A percentile compares a stretch with the other conserved stretches of the same genome.
These are phyloP conservation scores for Pangasius larnaudii DNA, from an alignment of 2,797 vertebrate genomes.

Conservation along the genomic window DNA sequence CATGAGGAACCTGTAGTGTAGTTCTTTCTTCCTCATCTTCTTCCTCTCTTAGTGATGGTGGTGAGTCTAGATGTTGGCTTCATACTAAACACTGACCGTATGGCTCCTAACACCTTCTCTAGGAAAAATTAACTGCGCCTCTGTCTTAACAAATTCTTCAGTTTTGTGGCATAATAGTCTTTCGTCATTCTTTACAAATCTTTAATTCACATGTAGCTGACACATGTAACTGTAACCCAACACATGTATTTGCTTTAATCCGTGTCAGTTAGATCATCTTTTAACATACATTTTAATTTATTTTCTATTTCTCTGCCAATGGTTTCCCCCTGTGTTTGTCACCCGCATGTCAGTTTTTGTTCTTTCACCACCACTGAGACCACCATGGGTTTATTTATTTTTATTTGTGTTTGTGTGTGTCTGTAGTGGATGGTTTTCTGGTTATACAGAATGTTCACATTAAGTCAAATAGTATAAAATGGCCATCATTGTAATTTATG, in stretches of 20 bases:
- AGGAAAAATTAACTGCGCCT: not conserved
- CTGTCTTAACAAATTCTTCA: not conserved
- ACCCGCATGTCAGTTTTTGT: not conserved
- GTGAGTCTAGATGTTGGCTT: slow-evolving; percentile 2
- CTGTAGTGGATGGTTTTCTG: slow-evolving; percentile 21
- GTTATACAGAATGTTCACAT: slow-evolving; percentile 37
- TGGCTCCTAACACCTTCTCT: slow-evolving; percentile 1
- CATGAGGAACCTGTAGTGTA: not conserved
- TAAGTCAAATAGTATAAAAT: not conserved
- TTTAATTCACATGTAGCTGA: not conserved
- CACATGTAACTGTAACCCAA: not conserved
- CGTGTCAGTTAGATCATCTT: not conserved
- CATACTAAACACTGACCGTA: slow-evolving; percentile 37
- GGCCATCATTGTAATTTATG: not conserved
- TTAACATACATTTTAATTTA: not conserved
- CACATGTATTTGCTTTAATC: not conserved
- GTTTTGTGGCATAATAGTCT: not conserved
- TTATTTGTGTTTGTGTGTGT: not conserved
- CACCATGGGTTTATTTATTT: not conserved
- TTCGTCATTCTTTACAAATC: not conserved
- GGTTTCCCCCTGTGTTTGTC: not conserved
- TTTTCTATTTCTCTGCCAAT: slow-evolving; percentile 6
- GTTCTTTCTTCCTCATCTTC: slow-evolving; percentile 5
- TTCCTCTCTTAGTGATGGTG: slow-evolving; percentile 8
- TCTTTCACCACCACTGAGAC: not conserved